A percentile compares a stretch with the other conserved stretches of the same genome.
Evolutionary conservation across 2,888 invertebrate genomes (phyloP).

Genomic region (Dolichomitus sp.): DNA sequence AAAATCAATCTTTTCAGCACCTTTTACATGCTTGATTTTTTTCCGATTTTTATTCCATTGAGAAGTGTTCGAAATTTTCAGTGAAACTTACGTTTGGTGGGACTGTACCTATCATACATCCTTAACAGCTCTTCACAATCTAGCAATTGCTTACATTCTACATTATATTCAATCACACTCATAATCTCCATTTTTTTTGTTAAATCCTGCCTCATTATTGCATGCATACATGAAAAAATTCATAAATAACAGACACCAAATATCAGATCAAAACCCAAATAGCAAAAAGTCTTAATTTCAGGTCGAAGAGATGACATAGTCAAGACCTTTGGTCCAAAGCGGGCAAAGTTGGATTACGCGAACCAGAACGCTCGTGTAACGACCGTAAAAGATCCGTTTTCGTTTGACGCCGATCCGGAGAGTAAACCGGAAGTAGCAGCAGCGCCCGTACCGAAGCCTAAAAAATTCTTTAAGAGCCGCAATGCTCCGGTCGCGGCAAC

Average conservation of each 20-base stretch:
- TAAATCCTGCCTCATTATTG: background rate
- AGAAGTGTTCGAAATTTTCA: no score
- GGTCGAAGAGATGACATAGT: constrained; percentile 83
- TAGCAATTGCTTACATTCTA: background rate
- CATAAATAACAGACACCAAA: background rate
- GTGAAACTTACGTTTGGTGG: no score
- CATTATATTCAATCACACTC: background rate
- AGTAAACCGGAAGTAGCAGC: constrained; percentile 88
- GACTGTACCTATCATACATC: no score
- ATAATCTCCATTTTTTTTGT: background rate
- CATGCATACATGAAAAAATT: no score
- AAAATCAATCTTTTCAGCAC: no score
- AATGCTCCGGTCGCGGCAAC: constrained; percentile 89
- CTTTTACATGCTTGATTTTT: no score
- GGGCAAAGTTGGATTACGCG: constrained; percentile 82
- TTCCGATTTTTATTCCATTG: no score
- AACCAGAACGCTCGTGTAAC: constrained; percentile 82
- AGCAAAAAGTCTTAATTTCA: constrained; percentile 68
- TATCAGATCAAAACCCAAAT: background rate
- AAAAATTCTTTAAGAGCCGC: constrained; percentile 96
- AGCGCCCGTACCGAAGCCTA: constrained; percentile 90
- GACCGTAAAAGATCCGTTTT: constrained; percentile 83
- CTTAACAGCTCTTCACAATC: no score
- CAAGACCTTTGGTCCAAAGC: constrained; percentile 79
- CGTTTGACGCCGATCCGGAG: constrained; percentile 83